These are phyloP conservation scores for Lucilia cuprina DNA, from an alignment of 1,140 invertebrate species.

Conservation along the genomic window DNA sequence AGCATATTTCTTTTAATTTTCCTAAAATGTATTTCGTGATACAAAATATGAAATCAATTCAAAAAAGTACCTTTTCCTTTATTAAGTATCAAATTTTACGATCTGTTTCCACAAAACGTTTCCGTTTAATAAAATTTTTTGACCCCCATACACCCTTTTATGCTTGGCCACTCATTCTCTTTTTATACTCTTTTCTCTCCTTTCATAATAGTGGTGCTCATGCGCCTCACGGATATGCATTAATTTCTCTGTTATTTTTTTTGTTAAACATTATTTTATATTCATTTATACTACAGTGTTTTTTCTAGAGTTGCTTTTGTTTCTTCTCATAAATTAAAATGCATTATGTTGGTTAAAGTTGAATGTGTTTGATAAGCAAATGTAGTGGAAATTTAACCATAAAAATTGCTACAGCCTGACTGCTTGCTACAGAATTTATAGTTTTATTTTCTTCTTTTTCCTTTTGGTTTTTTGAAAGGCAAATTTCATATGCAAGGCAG, in stretches of 20 bases:
- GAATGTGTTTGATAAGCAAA: conserved; percentile 26
- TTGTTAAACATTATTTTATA: background rate
- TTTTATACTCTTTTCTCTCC: background rate
- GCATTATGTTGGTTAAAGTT: background rate
- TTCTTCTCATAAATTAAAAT: background rate
- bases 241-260: background rate
- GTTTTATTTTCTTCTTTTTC: background rate
- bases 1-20: too few relatives aligned
- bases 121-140: too few relatives aligned
- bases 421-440: too few relatives aligned
- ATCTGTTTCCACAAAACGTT: too few relatives aligned
- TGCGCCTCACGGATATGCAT: background rate
- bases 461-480: background rate
- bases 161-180: background rate
- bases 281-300: background rate
- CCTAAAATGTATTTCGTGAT: too few relatives aligned
- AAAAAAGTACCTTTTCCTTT: too few relatives aligned
- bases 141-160: too few relatives aligned
- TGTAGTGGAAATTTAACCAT: conserved; percentile 30
- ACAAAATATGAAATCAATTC: too few relatives aligned
- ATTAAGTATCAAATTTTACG: too few relatives aligned
- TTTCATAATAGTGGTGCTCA: background rate
- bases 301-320: background rate
- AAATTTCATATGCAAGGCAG: background rate
- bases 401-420: background rate